Percentiles rank a stretch among this genome's conserved stretches.
Conservation (phyloP, 1,140 invertebrate species). For the Asobara japonica region DNA sequence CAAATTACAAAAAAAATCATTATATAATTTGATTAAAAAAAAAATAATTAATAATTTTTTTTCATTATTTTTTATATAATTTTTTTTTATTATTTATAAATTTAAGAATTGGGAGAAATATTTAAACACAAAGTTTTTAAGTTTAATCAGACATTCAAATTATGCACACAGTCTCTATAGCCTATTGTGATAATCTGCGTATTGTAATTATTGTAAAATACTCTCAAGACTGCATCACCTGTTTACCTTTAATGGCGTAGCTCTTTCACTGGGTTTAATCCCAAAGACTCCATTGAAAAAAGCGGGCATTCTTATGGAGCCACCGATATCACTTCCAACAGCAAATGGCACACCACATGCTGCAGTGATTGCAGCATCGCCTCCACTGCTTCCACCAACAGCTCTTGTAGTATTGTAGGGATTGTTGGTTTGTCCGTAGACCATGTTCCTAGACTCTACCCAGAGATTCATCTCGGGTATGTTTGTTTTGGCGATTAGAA, state of each 20-base stretch:
- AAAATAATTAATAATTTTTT: too few species aligned
- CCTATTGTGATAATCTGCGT: too few species aligned
- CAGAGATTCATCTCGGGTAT: conserved; percentile 89
- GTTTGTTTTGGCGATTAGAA: conserved; percentile 92
- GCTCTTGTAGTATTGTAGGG: conserved; percentile 87
- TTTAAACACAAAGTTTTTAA: too few species aligned
- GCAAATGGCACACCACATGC: conserved; percentile 86
- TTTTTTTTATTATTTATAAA: too few species aligned
- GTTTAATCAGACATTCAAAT: too few species aligned
- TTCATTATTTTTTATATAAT: too few species aligned
- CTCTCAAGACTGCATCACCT: not conserved
- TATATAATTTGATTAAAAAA: too few species aligned
- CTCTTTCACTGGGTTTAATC: conserved; percentile 84
- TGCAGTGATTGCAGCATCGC: conserved; percentile 78
- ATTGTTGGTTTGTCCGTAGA: conserved; percentile 92
- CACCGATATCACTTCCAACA: conserved; percentile 91
- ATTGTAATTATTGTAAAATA: conserved; percentile 58
- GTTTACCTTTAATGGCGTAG: conserved; percentile 33
- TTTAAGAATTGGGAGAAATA: too few species aligned
- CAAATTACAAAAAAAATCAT: too few species aligned
- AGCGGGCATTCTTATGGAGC: conserved; percentile 92
- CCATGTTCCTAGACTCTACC: conserved; percentile 89
- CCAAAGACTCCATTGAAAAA: conserved; percentile 96
- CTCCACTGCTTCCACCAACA: conserved; percentile 87
- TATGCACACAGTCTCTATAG: too few species aligned